A percentile compares a stretch with the other conserved stretches of the same genome.
Conservation (phyloP, 2,888 invertebrate species). For the Atrina japonica region DNA sequence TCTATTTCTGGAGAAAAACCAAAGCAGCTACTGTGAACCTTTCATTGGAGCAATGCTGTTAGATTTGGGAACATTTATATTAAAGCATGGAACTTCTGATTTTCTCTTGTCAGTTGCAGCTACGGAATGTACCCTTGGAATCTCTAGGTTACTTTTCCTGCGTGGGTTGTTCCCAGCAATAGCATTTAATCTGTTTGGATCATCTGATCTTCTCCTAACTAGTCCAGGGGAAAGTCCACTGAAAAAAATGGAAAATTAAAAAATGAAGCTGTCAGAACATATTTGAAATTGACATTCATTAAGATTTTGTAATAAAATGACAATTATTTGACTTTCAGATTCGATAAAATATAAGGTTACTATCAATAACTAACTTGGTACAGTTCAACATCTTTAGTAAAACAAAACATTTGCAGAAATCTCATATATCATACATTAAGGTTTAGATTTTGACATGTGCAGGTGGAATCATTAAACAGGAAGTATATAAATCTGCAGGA, state of each 20-base stretch:
- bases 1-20: too few relatives aligned
- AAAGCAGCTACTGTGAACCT: slow-evolving; percentile 37
- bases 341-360: too few relatives aligned
- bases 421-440: too few relatives aligned
- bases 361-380: too few relatives aligned
- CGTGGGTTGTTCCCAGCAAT: slow-evolving; percentile 76
- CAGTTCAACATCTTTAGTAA: too few relatives aligned
- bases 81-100: slow-evolving; percentile 52
- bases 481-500: too few relatives aligned
- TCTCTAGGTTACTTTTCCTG: slow-evolving; percentile 72
- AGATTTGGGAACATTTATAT: slow-evolving; percentile 62
- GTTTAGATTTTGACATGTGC: too few relatives aligned
- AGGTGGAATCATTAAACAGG: too few relatives aligned
- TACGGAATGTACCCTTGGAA: slow-evolving; percentile 52
- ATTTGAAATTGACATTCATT: too few relatives aligned
- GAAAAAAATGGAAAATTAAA: slow-evolving; percentile 12
- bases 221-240: slow-evolving; percentile 41
- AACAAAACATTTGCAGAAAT: too few relatives aligned
- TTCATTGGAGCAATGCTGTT: slow-evolving; percentile 70
- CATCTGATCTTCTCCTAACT: slow-evolving; percentile 35
- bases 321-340: too few relatives aligned
- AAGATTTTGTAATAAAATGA: too few relatives aligned
- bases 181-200: slow-evolving; percentile 20
- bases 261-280: neutral
- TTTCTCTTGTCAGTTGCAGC: slow-evolving; percentile 37